Conservation (phyloP, 2,888 invertebrate species). For the Serripes groenlandicus region DNA sequence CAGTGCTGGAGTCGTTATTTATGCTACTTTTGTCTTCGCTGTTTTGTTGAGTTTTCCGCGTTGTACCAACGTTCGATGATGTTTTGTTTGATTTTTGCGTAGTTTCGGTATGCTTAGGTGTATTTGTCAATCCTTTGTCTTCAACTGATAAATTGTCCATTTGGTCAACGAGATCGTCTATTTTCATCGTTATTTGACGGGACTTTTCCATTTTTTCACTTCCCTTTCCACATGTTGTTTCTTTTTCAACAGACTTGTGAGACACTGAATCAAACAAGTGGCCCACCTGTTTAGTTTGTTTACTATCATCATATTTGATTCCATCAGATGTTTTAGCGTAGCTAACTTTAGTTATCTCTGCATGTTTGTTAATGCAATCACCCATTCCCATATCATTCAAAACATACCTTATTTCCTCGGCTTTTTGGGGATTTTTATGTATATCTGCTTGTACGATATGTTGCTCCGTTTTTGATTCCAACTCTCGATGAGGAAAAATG, state of each 20-base stretch:
- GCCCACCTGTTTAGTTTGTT: neutral
- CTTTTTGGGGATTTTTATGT: neutral
- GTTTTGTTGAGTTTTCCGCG: neutral
- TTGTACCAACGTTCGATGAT: neutral
- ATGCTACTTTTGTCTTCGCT: neutral
- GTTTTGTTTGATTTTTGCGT: neutral
- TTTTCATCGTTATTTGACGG: neutral
- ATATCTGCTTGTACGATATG: neutral
- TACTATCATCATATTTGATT: too few relatives aligned
- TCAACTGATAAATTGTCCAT: too few relatives aligned
- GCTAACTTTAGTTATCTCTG: neutral
- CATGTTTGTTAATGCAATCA: conserved; percentile 7
- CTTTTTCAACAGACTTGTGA: neutral
- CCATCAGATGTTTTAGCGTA: neutral
- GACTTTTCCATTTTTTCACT: neutral
- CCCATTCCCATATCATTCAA: neutral
- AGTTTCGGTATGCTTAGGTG: neutral
- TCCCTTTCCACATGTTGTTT: neutral
- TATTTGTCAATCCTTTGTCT: neutral
- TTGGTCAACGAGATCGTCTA: neutral
- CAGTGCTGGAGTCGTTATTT: neutral
- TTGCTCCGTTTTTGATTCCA: neutral
- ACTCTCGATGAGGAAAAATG: neutral
- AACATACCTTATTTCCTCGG: neutral
- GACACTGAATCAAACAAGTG: neutral